phyloP scores from a whole-genome alignment of 1,140 invertebrate genomes.

The Microplitis demolitor region DNA sequence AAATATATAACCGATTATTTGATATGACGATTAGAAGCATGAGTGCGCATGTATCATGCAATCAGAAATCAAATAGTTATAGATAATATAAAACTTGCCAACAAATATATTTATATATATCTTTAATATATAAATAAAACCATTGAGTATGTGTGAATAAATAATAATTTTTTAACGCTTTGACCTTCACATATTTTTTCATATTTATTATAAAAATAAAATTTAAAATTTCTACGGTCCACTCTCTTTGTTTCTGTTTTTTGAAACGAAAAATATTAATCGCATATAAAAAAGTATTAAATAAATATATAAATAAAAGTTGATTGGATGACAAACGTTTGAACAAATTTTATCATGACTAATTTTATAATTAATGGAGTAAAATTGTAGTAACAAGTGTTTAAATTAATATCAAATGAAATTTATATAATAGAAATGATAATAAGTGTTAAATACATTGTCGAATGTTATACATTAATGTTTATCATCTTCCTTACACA shows the following conservation, averaged over 20 bases:
- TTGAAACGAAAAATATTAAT: too few species aligned
- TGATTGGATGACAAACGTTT: too few species aligned
- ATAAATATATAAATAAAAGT: background rate
- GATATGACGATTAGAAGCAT: background rate
- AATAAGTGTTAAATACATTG: background rate
- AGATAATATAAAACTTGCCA: constrained; percentile 7
- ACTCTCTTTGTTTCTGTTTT: background rate
- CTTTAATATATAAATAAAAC: background rate
- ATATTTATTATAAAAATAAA: too few species aligned
- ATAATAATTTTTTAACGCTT: background rate
- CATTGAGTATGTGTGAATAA: background rate
- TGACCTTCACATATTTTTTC: constrained; percentile 17
- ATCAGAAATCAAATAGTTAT: constrained; percentile 24
- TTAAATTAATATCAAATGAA: background rate
- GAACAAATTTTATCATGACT: too few species aligned
- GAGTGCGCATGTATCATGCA: constrained; percentile 11
- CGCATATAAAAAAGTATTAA: background rate
- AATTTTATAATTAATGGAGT: too few species aligned
- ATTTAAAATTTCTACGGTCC: background rate
- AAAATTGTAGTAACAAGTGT: background rate
- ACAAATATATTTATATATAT: constrained; percentile 19
- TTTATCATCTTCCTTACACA: constrained; percentile 9
- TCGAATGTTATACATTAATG: background rate
- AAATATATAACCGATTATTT: background rate
- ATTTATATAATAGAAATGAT: background rate